Conservation (phyloP, 2,113 vertebrate species). For the Cyprinus carpio region DNA sequence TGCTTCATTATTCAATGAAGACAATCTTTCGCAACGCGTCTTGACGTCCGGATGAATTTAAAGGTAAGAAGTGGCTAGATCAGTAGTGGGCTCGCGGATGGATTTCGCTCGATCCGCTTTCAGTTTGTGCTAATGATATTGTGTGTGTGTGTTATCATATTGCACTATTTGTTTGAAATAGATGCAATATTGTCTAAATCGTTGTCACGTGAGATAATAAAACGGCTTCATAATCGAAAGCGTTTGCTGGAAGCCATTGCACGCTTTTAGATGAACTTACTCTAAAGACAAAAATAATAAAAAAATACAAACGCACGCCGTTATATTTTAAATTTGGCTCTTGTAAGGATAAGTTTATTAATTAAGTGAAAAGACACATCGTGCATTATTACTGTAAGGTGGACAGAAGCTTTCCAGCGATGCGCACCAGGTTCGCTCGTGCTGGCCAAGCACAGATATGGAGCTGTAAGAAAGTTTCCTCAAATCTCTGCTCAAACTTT, state of each 20-base stretch:
- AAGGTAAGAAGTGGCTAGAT: conserved; percentile 86
- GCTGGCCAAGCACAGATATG: conserved; percentile 47
- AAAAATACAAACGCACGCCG: conserved; percentile 39
- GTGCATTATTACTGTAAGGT: background rate
- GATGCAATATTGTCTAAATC: conserved; percentile 85
- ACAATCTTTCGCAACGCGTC: conserved; percentile 88
- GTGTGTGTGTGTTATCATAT: conserved; percentile 69
- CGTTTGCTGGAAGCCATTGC: conserved; percentile 73
- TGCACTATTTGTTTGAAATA: conserved; percentile 85
- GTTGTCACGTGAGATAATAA: conserved; percentile 78
- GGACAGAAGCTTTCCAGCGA: conserved; percentile 29
- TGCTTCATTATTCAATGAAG: conserved; percentile 95
- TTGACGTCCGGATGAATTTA: conserved; percentile 80
- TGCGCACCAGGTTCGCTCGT: conserved; percentile 42
- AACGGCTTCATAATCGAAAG: conserved; percentile 71
- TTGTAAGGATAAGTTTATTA: background rate
- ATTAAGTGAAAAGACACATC: background rate
- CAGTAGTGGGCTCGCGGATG: conserved; percentile 57
- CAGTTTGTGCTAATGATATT: conserved; percentile 74
- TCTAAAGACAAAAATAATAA: conserved; percentile 66
- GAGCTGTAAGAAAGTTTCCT: conserved; percentile 51
- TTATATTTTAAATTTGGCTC: conserved; percentile 3
- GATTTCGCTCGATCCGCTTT: conserved; percentile 58
- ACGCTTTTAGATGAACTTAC: conserved; percentile 79
- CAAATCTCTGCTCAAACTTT: conserved; percentile 66